These are phyloP conservation scores for Parazoanthus swiftii DNA, from an alignment of 92 coral and sea anemone species.

Conservation along the genomic window DNA sequence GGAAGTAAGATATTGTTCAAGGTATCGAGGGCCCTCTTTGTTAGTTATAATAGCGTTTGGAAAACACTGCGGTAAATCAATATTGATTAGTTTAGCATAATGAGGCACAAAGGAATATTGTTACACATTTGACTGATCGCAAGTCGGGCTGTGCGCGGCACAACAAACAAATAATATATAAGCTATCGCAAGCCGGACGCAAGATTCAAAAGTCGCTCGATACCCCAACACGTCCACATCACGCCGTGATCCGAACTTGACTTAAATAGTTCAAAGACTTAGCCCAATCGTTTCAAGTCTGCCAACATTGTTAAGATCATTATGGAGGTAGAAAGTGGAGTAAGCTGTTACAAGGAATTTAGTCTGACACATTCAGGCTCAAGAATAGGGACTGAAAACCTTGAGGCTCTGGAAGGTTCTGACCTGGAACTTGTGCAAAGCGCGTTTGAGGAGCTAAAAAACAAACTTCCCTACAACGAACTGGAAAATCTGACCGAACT, in stretches of 20 bases:
- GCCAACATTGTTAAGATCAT: neutral
- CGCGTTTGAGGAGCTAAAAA: slow-evolving; percentile 54
- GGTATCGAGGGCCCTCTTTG: slow-evolving; percentile 5
- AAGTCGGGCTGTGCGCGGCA: slow-evolving; percentile 7
- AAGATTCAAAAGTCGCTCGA: neutral
- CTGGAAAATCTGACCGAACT: slow-evolving; percentile 58
- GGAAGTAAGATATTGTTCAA: neutral
- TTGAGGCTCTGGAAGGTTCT: slow-evolving; percentile 8
- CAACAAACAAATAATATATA: slow-evolving; percentile 15
- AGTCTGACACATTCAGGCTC: slow-evolving; percentile 17
- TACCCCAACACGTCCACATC: neutral
- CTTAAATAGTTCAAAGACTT: neutral
- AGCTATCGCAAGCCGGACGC: neutral
- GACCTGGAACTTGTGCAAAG: slow-evolving; percentile 50
- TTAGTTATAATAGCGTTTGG: slow-evolving; percentile 25
- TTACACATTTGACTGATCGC: slow-evolving; percentile 29
- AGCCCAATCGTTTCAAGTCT: neutral
- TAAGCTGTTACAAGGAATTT: slow-evolving; percentile 23
- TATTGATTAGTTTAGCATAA: slow-evolving; percentile 37
- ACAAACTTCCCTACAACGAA: slow-evolving; percentile 52
- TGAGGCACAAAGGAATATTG: slow-evolving; percentile 37
- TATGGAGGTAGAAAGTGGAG: slow-evolving; percentile 27
- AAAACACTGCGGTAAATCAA: slow-evolving; percentile 30
- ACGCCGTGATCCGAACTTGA: neutral
- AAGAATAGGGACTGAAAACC: neutral